Evolutionary conservation across 2,888 invertebrate species (phyloP).

Genomic region (Ferrisia virgata): DNA sequence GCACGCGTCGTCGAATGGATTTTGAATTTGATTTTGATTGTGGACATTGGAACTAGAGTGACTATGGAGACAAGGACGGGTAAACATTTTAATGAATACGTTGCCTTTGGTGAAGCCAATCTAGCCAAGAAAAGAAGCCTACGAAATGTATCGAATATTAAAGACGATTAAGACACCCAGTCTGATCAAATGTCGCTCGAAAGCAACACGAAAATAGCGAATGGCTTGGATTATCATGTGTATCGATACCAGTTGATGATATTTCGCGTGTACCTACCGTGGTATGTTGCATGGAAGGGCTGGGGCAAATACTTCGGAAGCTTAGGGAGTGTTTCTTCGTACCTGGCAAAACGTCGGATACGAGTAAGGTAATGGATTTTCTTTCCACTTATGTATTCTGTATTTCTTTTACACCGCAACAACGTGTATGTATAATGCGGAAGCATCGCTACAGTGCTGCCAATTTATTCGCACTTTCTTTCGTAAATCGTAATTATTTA

Average conservation of each 20-base stretch:
- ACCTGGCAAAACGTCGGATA: slow-evolving; percentile 8
- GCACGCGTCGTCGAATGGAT: background rate
- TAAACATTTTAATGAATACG: background rate
- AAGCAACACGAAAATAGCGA: background rate
- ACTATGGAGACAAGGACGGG: background rate
- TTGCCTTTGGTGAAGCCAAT: background rate
- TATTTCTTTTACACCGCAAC: background rate
- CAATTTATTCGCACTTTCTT: background rate
- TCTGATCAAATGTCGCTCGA: background rate
- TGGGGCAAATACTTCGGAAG: background rate
- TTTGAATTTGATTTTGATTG: background rate
- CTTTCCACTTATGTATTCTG: background rate
- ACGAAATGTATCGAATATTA: background rate
- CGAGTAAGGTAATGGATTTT: slow-evolving; percentile 12
- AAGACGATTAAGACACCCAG: background rate
- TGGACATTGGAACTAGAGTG: background rate
- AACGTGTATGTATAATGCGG: background rate
- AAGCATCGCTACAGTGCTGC: background rate
- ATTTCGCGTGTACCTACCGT: background rate
- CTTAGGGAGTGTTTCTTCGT: slow-evolving; percentile 27
- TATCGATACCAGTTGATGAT: background rate
- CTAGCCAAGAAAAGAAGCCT: background rate
- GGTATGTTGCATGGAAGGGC: background rate
- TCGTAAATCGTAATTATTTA: background rate
- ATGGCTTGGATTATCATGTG: background rate